A percentile compares a stretch with the other conserved stretches of the same genome.
Conservation (phyloP, 1,140 invertebrate genomes). For the Psix sp. region DNA sequence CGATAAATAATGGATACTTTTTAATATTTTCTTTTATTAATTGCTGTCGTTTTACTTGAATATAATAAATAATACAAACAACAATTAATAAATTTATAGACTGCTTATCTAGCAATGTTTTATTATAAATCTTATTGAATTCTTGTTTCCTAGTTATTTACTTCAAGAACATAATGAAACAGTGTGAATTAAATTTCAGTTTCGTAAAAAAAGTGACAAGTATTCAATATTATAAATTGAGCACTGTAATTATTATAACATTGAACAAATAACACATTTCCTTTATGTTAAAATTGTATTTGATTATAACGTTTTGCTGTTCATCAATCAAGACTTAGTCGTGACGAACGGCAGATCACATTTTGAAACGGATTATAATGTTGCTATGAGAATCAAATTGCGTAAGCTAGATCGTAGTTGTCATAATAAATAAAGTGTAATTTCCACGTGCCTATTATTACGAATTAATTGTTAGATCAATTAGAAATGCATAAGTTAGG, state of each 20-base stretch:
- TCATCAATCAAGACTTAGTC: constrained; percentile 12
- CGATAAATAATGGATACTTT: too few relatives aligned
- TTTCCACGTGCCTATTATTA: constrained; percentile 63
- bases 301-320: constrained; percentile 3
- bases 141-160: too few relatives aligned
- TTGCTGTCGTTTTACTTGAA: too few relatives aligned
- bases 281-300: constrained; percentile 7
- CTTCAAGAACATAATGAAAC: too few relatives aligned
- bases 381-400: constrained; percentile 9
- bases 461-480: constrained; percentile 34
- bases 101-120: too few relatives aligned
- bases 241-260: too few relatives aligned
- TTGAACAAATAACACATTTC: too few relatives aligned
- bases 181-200: constrained; percentile 22
- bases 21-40: too few relatives aligned
- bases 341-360: neutral
- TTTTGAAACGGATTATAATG: constrained; percentile 23
- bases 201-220: constrained; percentile 22
- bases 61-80: too few relatives aligned
- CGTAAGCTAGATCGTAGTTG: constrained; percentile 63
- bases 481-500: constrained; percentile 55
- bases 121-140: too few relatives aligned
- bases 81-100: too few relatives aligned
- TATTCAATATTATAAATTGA: too few relatives aligned
- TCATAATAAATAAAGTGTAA: constrained; percentile 66